phyloP scores from a whole-genome alignment of 53 echinoderm and acorn worm species.

The Paracentrotus lividus region DNA sequence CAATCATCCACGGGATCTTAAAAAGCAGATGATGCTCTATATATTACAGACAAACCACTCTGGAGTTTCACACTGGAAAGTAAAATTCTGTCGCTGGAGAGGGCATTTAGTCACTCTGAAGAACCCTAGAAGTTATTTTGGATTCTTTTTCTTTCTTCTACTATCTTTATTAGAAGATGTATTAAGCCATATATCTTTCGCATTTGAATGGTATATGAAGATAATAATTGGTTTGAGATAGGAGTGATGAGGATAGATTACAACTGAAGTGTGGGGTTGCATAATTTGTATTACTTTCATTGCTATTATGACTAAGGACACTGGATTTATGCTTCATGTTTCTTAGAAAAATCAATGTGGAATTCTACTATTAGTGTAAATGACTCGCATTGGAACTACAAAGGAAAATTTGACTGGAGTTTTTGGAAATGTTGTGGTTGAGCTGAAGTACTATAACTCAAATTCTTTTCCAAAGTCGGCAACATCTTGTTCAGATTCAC shows the following conservation, averaged over 20 bases:
- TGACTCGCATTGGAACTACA: background rate
- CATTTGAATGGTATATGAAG: background rate
- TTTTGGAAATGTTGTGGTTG: background rate
- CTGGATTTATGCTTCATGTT: background rate
- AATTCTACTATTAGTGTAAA: background rate
- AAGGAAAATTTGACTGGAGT: no score
- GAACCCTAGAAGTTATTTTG: background rate
- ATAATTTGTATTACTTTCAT: background rate
- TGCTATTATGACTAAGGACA: background rate
- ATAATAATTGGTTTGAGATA: slow-evolving; percentile 12
- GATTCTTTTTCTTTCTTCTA: background rate
- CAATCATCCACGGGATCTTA: background rate
- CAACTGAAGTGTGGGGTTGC: background rate
- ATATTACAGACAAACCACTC: slow-evolving; percentile 12
- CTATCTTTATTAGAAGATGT: background rate
- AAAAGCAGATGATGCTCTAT: background rate
- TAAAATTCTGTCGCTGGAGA: slow-evolving; percentile 13
- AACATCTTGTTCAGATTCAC: background rate
- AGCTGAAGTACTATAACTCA: background rate
- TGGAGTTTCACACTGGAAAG: slow-evolving; percentile 15
- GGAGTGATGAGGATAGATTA: background rate
- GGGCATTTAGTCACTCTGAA: background rate
- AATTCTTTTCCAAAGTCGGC: background rate
- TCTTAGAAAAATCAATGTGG: background rate
- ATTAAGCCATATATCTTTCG: slow-evolving; percentile 15